Percentiles rank a stretch among this genome's conserved stretches.
These are phyloP conservation scores for Ibycter americanus DNA, from an alignment of 2,797 vertebrate genomes.

Conservation along the genomic window DNA sequence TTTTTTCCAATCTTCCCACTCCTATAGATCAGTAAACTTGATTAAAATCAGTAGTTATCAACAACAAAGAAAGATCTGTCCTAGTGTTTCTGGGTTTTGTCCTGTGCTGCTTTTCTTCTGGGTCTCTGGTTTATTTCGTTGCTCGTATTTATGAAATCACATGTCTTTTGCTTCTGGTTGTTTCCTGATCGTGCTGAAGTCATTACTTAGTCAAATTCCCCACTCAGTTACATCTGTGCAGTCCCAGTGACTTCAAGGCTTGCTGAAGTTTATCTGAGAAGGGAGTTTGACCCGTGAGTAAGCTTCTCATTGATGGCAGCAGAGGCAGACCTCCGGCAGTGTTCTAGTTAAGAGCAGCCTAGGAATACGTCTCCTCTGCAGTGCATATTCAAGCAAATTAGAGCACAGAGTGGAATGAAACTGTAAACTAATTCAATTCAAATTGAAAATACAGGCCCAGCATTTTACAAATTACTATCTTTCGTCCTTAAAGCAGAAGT, in stretches of 20 bases:
- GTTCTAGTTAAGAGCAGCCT: constrained; percentile 43
- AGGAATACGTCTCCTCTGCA: constrained; percentile 9
- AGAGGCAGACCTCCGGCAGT: constrained; percentile 49
- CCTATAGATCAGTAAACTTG: neutral
- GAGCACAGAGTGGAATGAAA: constrained; percentile 9
- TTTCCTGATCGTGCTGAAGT: neutral
- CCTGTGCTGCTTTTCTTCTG: neutral
- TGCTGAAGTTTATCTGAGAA: neutral
- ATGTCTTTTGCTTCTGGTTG: constrained; percentile 1
- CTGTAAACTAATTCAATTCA: constrained; percentile 13
- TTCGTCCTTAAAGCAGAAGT: constrained; percentile 3
- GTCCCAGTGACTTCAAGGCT: constrained; percentile 19
- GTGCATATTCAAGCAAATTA: constrained; percentile 47
- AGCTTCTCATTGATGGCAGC: neutral
- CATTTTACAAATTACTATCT: neutral
- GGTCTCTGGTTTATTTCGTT: neutral
- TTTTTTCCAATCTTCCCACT: neutral
- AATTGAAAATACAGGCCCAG: neutral
- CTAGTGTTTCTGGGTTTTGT: neutral
- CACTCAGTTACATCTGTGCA: neutral
- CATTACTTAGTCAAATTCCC: neutral
- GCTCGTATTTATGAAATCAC: neutral
- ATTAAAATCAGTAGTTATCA: neutral
- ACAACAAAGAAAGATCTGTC: neutral
- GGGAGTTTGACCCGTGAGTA: neutral